Evolutionary conservation across 2,113 vertebrate species (phyloP), one percentile per base, ranked within the genome.

Genomic region (Petrocephalus microphthalmus): DNA sequence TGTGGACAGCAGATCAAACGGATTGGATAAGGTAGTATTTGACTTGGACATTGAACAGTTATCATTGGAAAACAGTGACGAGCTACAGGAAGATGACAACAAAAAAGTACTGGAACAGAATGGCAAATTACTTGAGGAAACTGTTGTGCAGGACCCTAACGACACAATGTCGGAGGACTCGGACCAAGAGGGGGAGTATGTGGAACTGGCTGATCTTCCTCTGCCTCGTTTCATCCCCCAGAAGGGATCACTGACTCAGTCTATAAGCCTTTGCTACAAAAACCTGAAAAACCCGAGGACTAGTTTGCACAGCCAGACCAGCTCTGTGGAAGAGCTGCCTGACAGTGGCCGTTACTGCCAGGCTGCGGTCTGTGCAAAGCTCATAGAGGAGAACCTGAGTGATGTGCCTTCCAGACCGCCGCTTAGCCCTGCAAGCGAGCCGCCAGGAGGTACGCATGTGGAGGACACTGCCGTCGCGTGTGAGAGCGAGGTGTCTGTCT

Each of bases 131-230:
- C 84, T 53, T 13, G 84, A 85, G 49, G 25, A 29, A 53, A 49
- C 82, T 1, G 47, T 51, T 11, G 10, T 52, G 22, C 45, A 85
- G 22, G 51, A 53, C 22, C 15, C 83, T 52, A 25, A 85, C 25
- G 49, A 54, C 8, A 89, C 88, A 20, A 87, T 45, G 2, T 88
- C 88, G 3, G 93, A 92, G 1, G 90, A 89, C 1, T 94, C 94
- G 22, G 95, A 96, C 45, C 93, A 94, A 0, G 97, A 97, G 93
- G 96, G 96, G 2, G 97, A 97, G 51, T 97, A 97, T 0, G 96
- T 97, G 81, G 96, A 96, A 89, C 91, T 97, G 89, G 81, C 89
- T 0, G 95, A 96, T 90, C 91, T 96, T 67, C 91, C 93, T 0
- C 71, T 95, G 88, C 94, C 96, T 19, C 91, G 93, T 5, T 95